Evolutionary conservation across 2,888 invertebrate species (phyloP), one percentile per base, ranked within the genome.

Genomic region (Syrista parreyssii): DNA sequence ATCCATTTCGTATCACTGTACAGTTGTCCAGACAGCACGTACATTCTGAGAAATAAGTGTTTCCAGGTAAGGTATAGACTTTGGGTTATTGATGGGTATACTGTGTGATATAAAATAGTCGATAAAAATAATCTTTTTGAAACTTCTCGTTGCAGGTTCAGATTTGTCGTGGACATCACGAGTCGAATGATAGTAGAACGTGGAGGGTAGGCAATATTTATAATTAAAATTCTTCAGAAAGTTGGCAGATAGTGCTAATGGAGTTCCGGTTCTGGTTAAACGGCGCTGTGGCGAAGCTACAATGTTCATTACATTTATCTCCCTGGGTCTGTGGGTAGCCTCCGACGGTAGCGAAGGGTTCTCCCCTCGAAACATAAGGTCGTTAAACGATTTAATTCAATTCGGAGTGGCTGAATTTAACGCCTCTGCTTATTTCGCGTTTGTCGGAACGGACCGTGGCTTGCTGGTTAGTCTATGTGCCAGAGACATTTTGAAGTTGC

Each of bases 361-460:
- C 75, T 83, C 85, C 86, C 85, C 83, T 84, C 83, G 82, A 86
- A 87, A 88, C 89, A 87, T 87, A 88, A 89, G 90, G 88, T 88
- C 86, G 89, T 89, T 90, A 89, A 90, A 90, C 89, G 90, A 89
- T 91, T 90, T 90, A 90, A 91, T 90, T 90, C 90, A 86, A 90
- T 91, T 89, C 85, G 81, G 79, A 79, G 75, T 75, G 81, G 85
- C 84, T 83, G 86, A 89, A 89, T 89, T 89, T 89, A 87, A 88
- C 88, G 86, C 86, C 87, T 87, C 87, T 88, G 86, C 83, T 86
- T 84, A 84, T 86, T 87, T 81, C 84, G 84, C 88, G 85, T 82
- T 86, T 83, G 23, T 23, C 84, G 82, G 78, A 79, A 80, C 77
- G 82, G 78, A 83, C 81, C 82, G 81, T 80, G 78, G 33, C 77